These are phyloP conservation scores for Zaprionus tsacasi DNA, from an alignment of 1,140 invertebrate genomes.

Conservation along the genomic window DNA sequence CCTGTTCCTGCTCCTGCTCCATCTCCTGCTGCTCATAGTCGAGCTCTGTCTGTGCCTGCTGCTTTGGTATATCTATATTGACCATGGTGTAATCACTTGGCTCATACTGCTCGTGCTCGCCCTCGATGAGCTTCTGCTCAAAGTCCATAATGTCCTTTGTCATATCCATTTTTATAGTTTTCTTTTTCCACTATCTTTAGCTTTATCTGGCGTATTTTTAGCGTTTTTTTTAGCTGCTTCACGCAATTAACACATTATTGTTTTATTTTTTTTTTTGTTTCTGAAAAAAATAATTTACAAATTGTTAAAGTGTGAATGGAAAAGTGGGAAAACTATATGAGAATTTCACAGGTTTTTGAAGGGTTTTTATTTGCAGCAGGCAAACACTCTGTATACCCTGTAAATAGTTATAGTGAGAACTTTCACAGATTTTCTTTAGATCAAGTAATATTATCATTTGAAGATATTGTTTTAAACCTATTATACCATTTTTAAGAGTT, in stretches of 20 bases:
- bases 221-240: background rate
- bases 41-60: constrained; percentile 16
- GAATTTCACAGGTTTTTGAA: background rate
- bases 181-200: background rate
- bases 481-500: too few relatives aligned
- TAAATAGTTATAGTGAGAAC: background rate
- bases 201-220: background rate
- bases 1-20: background rate
- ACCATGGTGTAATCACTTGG: constrained; percentile 62
- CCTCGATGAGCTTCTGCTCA: constrained; percentile 64
- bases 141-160: constrained; percentile 80
- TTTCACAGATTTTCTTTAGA: too few relatives aligned
- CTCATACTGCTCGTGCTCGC: constrained; percentile 55
- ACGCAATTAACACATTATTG: background rate
- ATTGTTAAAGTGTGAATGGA: background rate
- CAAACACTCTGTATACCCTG: background rate
- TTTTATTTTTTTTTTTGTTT: background rate
- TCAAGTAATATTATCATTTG: too few relatives aligned
- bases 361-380: background rate
- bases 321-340: background rate
- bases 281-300: background rate
- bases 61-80: constrained; percentile 50
- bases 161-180: constrained; percentile 68
- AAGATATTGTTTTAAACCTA: too few relatives aligned
- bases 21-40: constrained; percentile 8